phyloP scores from a whole-genome alignment of 2,797 vertebrate species.

The Threskiornis aethiopicus region DNA sequence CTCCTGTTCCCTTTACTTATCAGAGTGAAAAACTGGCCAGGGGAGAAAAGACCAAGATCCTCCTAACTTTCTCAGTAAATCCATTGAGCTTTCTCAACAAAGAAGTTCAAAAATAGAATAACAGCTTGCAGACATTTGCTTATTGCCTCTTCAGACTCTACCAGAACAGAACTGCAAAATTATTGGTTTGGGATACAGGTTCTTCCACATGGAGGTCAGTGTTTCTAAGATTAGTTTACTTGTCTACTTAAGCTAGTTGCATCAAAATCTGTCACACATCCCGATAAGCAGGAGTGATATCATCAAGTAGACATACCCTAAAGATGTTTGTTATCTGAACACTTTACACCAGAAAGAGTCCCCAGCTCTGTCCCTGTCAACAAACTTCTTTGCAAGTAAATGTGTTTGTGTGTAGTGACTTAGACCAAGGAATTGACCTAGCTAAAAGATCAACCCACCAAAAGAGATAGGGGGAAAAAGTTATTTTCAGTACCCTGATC shows the following conservation, averaged over 20 bases:
- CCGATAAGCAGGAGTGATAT: neutral
- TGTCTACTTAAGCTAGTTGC: neutral
- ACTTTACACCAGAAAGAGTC: neutral
- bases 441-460: neutral
- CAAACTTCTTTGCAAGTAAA: neutral
- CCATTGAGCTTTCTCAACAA: rapidly evolving
- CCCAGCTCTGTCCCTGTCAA: neutral
- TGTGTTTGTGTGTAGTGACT: neutral
- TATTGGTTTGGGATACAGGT: neutral
- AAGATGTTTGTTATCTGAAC: neutral
- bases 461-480: neutral
- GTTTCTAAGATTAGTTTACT: neutral
- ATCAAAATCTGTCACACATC: rapidly evolving
- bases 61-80: neutral
- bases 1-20: neutral
- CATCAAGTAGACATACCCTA: neutral
- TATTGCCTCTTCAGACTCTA: neutral
- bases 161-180: neutral
- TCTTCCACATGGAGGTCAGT: neutral
- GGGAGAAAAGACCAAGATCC: neutral
- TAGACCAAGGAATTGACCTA: neutral
- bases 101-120: neutral
- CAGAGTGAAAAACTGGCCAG: neutral
- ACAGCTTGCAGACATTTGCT: neutral
- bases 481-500: neutral